Conservation (phyloP, 1,140 invertebrate genomes). For the Drosophila kurseongensis region DNA sequence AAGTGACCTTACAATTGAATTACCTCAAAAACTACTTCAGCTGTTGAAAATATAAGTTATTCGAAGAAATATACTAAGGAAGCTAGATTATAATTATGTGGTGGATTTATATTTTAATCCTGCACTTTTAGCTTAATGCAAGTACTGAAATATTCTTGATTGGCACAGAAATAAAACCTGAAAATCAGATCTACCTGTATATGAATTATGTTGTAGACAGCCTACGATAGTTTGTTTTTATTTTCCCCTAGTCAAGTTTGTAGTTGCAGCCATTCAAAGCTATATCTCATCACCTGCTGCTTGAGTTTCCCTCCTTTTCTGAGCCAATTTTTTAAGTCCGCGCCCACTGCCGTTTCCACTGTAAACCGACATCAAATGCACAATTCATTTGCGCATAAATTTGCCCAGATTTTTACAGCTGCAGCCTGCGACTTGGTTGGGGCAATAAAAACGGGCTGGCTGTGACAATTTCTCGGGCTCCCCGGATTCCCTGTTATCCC, state of each 20-base stretch:
- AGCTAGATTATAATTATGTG: not conserved
- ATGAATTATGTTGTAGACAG: too few species aligned
- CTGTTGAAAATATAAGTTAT: not conserved
- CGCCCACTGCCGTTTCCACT: slow-evolving; percentile 13
- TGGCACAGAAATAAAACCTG: too few species aligned
- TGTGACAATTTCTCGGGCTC: slow-evolving; percentile 70
- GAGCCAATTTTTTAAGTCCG: slow-evolving; percentile 4
- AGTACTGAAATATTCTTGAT: too few species aligned
- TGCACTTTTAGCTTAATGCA: too few species aligned
- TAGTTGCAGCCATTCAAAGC: not conserved
- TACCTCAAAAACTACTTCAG: not conserved
- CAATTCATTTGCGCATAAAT: slow-evolving; percentile 77
- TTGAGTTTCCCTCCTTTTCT: not conserved
- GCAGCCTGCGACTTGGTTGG: slow-evolving; percentile 12
- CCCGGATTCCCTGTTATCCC: slow-evolving; percentile 39
- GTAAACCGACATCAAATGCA: slow-evolving; percentile 68
- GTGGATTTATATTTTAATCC: too few species aligned
- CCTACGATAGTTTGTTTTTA: not conserved
- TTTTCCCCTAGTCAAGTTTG: not conserved
- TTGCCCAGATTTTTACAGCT: slow-evolving; percentile 71
- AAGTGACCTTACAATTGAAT: slow-evolving; percentile 5
- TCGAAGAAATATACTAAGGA: not conserved
- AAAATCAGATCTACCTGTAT: too few species aligned
- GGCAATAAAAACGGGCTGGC: slow-evolving; percentile 64
- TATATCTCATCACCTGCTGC: slow-evolving; percentile 18